A percentile compares a stretch with the other conserved stretches of the same genome.
Conservation (phyloP, 1,140 invertebrate species). For the Drosophila equinoxialis region DNA sequence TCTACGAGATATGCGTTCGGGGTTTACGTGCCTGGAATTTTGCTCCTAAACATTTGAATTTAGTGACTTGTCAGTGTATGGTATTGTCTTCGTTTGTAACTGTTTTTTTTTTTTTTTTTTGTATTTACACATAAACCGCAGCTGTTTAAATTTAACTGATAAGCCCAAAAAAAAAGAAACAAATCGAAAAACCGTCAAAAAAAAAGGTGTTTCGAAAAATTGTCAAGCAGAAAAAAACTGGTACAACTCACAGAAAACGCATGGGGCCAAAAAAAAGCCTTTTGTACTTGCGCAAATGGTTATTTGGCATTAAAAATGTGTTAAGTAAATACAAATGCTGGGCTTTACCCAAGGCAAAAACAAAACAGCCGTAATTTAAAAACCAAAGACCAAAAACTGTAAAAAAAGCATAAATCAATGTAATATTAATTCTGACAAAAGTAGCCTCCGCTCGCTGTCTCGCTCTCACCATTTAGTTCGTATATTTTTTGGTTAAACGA, state of each 20-base stretch:
- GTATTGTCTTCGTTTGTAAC: constrained; percentile 29
- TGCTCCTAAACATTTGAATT: constrained; percentile 46
- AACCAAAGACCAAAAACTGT: not conserved
- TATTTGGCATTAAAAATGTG: constrained; percentile 47
- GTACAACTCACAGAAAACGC: constrained; percentile 25
- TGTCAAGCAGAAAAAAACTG: constrained; percentile 16
- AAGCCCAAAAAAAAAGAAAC: constrained; percentile 37
- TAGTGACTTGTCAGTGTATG: constrained; percentile 6
- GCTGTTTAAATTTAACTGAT: constrained; percentile 76
- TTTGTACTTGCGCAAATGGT: constrained; percentile 68
- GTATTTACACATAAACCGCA: constrained; percentile 39
- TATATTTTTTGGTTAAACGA: constrained; percentile 37
- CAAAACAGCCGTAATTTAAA: constrained; percentile 3
- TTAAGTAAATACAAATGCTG: constrained; percentile 58
- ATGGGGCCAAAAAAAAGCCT: constrained; percentile 32
- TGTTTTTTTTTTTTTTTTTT: not conserved
- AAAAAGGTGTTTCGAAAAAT: constrained; percentile 30
- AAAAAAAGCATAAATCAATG: constrained; percentile 50
- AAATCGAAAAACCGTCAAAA: constrained; percentile 10
- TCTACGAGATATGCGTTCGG: constrained; percentile 22
- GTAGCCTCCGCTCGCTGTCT: not conserved
- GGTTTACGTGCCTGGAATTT: constrained; percentile 63
- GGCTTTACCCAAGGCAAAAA: constrained; percentile 29
- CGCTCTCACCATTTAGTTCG: constrained; percentile 6
- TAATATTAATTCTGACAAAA: constrained; percentile 4